Conservation (phyloP, 2,797 vertebrate species). For the Phrynocephalus forsythii region DNA sequence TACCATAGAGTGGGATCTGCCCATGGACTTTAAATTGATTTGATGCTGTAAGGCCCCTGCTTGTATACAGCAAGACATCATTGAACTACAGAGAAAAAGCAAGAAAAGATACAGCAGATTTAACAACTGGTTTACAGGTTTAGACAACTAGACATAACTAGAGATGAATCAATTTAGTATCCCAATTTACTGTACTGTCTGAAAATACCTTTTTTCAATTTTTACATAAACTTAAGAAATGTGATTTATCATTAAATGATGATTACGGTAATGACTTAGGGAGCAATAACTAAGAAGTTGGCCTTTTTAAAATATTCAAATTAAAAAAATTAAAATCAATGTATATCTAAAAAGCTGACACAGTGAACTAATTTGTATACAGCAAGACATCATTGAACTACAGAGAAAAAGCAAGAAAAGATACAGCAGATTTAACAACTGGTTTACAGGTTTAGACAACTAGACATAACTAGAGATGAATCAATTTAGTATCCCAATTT, state of each 20-base stretch:
- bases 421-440: neutral
- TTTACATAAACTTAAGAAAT: neutral
- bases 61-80: conserved; percentile 93
- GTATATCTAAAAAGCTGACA: too few relatives aligned
- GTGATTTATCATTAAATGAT: neutral
- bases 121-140: neutral
- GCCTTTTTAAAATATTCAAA: too few relatives aligned
- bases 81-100: conserved; percentile 85
- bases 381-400: conserved; percentile 94
- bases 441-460: neutral
- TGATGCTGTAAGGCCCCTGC: conserved; percentile 91
- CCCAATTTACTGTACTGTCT: neutral
- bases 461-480: neutral
- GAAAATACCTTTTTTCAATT: neutral
- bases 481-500: neutral
- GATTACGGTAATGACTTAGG: too few relatives aligned
- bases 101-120: conserved; percentile 34
- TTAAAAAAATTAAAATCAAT: too few relatives aligned
- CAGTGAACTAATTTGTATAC: too few relatives aligned
- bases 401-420: conserved; percentile 47
- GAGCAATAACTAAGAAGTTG: too few relatives aligned
- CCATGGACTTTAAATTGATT: conserved; percentile 98
- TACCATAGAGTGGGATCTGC: conserved; percentile 90
- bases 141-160: neutral
- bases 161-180: neutral